Percentiles rank a stretch among this genome's conserved stretches.
These are phyloP conservation scores for Bembecia ichneumoniformis DNA, from an alignment of 2,888 invertebrate genomes.

Conservation along the genomic window DNA sequence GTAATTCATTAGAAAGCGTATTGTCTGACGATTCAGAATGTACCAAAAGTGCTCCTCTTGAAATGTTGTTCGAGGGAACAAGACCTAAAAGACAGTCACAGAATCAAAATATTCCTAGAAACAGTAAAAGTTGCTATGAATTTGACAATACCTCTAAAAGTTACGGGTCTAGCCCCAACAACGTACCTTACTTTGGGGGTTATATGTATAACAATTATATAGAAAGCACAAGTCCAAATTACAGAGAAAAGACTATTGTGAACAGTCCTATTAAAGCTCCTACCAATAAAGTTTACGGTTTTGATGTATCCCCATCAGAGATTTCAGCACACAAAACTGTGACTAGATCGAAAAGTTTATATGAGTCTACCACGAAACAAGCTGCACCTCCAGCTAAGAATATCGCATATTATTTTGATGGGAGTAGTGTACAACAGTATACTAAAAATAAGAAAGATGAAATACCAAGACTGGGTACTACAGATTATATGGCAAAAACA, in stretches of 20 bases:
- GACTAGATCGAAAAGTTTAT: slow-evolving; percentile 58
- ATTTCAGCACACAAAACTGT: slow-evolving; percentile 54
- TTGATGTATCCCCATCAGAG: slow-evolving; percentile 45
- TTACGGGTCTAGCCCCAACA: slow-evolving; percentile 76
- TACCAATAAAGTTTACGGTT: slow-evolving; percentile 47
- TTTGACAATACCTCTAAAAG: slow-evolving; percentile 73
- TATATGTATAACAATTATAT: slow-evolving; percentile 70
- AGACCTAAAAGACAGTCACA: slow-evolving; percentile 50
- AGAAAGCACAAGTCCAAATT: slow-evolving; percentile 36
- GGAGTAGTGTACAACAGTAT: slow-evolving; percentile 54
- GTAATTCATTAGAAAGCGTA: slow-evolving; percentile 85
- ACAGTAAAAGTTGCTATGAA: slow-evolving; percentile 64
- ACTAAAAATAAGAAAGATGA: slow-evolving; percentile 64
- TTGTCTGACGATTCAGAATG: slow-evolving; percentile 84
- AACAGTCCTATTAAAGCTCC: slow-evolving; percentile 30
- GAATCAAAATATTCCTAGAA: slow-evolving; percentile 39
- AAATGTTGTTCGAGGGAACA: slow-evolving; percentile 76
- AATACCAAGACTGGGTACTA: slow-evolving; percentile 72
- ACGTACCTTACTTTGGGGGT: slow-evolving; percentile 63
- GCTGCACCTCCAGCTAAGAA: slow-evolving; percentile 46
- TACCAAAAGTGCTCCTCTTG: slow-evolving; percentile 84
- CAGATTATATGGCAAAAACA: slow-evolving; percentile 66
- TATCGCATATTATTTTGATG: slow-evolving; percentile 68
- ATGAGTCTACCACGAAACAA: slow-evolving; percentile 51
- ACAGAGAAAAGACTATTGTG: slow-evolving; percentile 26